Evolutionary conservation across 2,113 vertebrate genomes (phyloP).

Genomic region (Cyrtonyx montezumae): DNA sequence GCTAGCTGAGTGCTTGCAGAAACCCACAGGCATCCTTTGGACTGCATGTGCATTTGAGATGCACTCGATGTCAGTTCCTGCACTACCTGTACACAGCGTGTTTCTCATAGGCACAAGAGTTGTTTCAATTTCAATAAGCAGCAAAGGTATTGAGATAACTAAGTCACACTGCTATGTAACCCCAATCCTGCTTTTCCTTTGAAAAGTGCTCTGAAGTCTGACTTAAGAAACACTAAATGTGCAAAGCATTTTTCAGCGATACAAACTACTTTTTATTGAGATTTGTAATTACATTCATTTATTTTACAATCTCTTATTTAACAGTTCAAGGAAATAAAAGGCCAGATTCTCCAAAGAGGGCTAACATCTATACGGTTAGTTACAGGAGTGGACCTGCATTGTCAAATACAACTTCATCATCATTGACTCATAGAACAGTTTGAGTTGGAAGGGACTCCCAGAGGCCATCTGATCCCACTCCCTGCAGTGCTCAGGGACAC

Average conservation of each 20-base stretch:
- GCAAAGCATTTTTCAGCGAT: neutral
- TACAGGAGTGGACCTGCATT: neutral
- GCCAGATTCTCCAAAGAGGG: neutral
- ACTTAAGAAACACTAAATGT: neutral
- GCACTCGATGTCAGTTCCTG: no score
- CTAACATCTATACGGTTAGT: neutral
- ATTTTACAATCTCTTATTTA: neutral
- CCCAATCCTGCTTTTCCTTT: neutral
- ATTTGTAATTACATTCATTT: neutral
- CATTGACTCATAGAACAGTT: no score
- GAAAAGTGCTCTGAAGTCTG: neutral
- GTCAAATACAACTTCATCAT: neutral
- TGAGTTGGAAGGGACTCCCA: no score
- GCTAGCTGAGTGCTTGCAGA: no score
- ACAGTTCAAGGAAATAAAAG: neutral
- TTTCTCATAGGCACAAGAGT: neutral
- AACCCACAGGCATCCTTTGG: no score
- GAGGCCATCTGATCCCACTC: no score
- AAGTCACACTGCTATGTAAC: neutral
- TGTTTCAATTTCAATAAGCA: neutral
- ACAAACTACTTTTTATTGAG: neutral
- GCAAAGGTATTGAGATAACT: neutral
- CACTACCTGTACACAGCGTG: no score
- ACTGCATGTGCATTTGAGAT: no score
- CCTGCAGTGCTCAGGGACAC: no score